Base-by-base conservation (phyloP, 2,113 vertebrate species). In the Muntiacus reevesi region DNA sequence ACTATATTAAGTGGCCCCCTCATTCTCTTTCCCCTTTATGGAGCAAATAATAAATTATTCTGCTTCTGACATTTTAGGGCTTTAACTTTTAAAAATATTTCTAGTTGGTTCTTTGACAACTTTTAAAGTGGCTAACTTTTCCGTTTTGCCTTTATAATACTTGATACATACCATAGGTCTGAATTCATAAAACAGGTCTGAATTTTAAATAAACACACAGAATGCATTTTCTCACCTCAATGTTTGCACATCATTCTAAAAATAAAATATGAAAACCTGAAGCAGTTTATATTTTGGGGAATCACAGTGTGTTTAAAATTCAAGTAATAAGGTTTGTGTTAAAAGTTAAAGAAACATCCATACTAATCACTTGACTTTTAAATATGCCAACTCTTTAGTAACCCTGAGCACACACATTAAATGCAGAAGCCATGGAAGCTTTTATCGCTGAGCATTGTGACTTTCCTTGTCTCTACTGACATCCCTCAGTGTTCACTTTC, bases 241-340 rank as follows among this genome's bases (percentile, higher is more conserved):
- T 67, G 78, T 96, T 76, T 96, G 21, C 71, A 96, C 81, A 84
- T 83, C n/a, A 87, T 95, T 83, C 89, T 95, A 89, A 97, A 97
- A 86, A 95, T 95, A 96, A 97, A 93, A 91, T 71, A n/a, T 11
- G 25, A 89, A 15, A 93, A 79, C 71, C 30, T 83, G 91, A 45
- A 96, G 30, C 7, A 89, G 45, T 93, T 96, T 89, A n/a, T 89
- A 86, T 91, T 95, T 98, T 17, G 30, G 54, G 54, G n/a, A 93
- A 74, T 91, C 55, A 79, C 28, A 54, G 12, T 67, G 21, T 93
- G 45, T 57, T 97, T 96, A 94, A 81, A 92, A 97, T 54, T 85
- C 81, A 95, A 96, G 57, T 19, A 33, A 64, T 59, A 79, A 7
- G 33, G 12, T 93, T 95, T 74, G 8, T 89, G 94, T 87, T 90